Evolutionary conservation across 2,113 vertebrate genomes (phyloP), one percentile per base, ranked within the genome.

Genomic region (Misgurnus mizolepis): DNA sequence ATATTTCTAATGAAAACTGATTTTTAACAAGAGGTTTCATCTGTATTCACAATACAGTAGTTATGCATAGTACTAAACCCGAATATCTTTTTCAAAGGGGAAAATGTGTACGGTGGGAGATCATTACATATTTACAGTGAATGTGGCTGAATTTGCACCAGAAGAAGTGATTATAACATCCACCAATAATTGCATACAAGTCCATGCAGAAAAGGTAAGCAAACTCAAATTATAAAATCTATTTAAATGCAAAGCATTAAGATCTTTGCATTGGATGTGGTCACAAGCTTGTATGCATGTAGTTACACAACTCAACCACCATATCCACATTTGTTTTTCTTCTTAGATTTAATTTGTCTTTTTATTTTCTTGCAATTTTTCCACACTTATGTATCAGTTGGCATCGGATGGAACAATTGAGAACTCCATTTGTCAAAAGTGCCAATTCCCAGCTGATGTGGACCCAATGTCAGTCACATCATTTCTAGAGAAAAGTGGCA

Each of bases 181-280:
- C 3, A 96, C 94, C 71, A 95, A 97, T 89, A 96, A 96, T 88
- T 92, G 95, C 82, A 95, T 96, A 1, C 92, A 96, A 83, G 94
- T 98, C 78, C 92, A 91, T 1, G 96, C 95, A 0, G 96, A 98
- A 90, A 98, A 98, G 95, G 96, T 96, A 88, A 93, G 92, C 15
- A 34, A 34, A 34, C 27, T 34, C 3, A 2, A 34, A 34, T 34
- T 2, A 34, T 3, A 34, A 34, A 34, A 34, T 34, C 27, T 50
- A 1, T 10, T 12, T 11, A 11, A 50, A 50, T 6, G 11, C 49
- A 50, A 50, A 3, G 49, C 49, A 50, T 12, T 12, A 3, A 10
- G 49, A 50, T 50, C 11, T 50, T 11, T 50, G 9, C 49, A 50
- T 50, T 1, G 9, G 11, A 50, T 34, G 27, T 2, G 27, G 27